phyloP scores from a whole-genome alignment of 2,113 vertebrate species.

The Montifringilla adamsi region DNA sequence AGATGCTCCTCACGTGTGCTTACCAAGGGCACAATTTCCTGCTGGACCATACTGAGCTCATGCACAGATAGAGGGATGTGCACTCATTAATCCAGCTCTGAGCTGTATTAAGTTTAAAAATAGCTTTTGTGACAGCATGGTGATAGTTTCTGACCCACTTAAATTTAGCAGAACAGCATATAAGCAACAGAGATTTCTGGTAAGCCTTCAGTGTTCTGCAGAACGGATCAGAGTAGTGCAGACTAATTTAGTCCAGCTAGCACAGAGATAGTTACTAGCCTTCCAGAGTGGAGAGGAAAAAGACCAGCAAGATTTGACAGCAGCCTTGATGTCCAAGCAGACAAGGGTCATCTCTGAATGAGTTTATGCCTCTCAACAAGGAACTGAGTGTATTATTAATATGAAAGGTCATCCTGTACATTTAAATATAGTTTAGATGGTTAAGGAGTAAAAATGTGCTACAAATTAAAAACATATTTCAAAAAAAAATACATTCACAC shows the following conservation, averaged over 20 bases:
- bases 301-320: neutral
- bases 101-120: conserved; percentile 67
- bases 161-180: conserved; percentile 30
- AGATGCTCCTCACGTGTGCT: conserved; percentile 1
- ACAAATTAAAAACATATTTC: neutral
- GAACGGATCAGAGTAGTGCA: neutral
- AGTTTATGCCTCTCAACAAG: neutral
- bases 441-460: neutral
- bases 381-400: neutral
- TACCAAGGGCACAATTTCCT: neutral
- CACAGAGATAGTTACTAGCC: neutral
- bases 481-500: neutral
- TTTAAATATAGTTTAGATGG: neutral
- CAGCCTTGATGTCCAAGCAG: neutral
- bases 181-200: conserved; percentile 6
- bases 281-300: neutral
- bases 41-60: conserved; percentile 1
- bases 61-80: conserved; percentile 9
- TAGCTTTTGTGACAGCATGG: conserved; percentile 48
- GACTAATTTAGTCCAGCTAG: neutral
- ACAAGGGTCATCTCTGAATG: neutral
- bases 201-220: neutral
- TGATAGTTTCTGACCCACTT: conserved; percentile 64
- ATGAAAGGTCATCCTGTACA: neutral
- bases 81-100: conserved; percentile 42